phyloP scores from a whole-genome alignment of 2,797 vertebrate species.

The Coregonus sp. region DNA sequence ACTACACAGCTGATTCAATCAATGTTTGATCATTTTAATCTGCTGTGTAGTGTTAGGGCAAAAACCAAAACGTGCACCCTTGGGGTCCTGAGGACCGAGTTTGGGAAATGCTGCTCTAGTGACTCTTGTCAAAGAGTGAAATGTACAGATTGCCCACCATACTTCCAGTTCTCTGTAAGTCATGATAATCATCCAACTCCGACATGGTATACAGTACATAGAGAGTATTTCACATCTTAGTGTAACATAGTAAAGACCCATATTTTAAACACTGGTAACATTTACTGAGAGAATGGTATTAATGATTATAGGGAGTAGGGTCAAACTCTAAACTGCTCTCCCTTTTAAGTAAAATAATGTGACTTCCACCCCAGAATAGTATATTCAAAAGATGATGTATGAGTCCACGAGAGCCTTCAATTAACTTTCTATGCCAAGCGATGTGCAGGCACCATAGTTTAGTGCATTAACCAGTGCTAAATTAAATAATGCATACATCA shows the following conservation, averaged over 20 bases:
- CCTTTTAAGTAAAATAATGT: constrained; percentile 47
- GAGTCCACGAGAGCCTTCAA: constrained; percentile 51
- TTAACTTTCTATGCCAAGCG: constrained; percentile 64
- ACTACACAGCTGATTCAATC: too few species aligned
- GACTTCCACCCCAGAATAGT: constrained; percentile 48
- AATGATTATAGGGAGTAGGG: constrained; percentile 23
- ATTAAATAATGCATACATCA: constrained; percentile 73
- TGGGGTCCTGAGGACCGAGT: too few species aligned
- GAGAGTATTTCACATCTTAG: neutral
- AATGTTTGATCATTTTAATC: too few species aligned
- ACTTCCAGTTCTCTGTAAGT: neutral
- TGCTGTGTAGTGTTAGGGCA: too few species aligned
- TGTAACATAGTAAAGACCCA: neutral
- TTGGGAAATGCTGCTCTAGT: too few species aligned
- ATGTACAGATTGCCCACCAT: neutral
- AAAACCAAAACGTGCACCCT: too few species aligned
- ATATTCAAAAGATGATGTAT: constrained; percentile 66
- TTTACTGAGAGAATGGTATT: constrained; percentile 15
- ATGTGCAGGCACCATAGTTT: constrained; percentile 57
- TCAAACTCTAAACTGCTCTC: constrained; percentile 31
- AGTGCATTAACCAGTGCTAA: constrained; percentile 74
- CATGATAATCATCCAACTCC: neutral
- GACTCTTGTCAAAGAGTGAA: neutral
- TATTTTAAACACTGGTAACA: neutral
- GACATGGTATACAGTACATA: neutral